A percentile compares a stretch with the other conserved stretches of the same genome.
These are phyloP conservation scores for Takifugu rubripes DNA, from an alignment of 2,797 vertebrate genomes.

Conservation along the genomic window DNA sequence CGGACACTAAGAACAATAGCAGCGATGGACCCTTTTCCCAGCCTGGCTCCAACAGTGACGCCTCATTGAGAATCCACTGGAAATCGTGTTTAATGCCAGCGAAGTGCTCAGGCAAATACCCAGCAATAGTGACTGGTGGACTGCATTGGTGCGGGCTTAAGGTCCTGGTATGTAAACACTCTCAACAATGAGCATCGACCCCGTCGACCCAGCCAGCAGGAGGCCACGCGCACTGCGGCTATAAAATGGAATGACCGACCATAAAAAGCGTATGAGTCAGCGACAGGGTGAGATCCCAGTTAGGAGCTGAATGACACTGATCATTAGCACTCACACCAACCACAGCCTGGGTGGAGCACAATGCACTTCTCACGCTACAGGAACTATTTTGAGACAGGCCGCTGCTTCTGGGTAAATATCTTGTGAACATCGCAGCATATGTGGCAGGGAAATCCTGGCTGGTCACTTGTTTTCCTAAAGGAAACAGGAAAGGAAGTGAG, in stretches of 20 bases:
- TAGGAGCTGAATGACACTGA: slow-evolving; percentile 67
- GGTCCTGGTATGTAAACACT: slow-evolving; percentile 28
- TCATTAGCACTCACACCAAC: slow-evolving; percentile 59
- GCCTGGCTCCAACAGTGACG: too few relatives aligned
- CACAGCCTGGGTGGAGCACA: slow-evolving; percentile 35
- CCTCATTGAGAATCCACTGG: too few relatives aligned
- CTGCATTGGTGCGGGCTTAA: slow-evolving; percentile 17
- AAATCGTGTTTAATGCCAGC: too few relatives aligned
- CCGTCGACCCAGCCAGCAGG: slow-evolving; percentile 27
- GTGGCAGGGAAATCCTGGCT: too few relatives aligned
- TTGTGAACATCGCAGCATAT: too few relatives aligned
- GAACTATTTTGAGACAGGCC: slow-evolving; percentile 1
- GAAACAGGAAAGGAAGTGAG: background rate
- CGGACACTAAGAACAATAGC: too few relatives aligned
- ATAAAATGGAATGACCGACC: slow-evolving; percentile 59
- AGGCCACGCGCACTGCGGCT: slow-evolving; percentile 13
- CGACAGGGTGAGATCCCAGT: slow-evolving; percentile 60
- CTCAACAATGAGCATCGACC: slow-evolving; percentile 37
- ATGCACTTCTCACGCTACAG: slow-evolving; percentile 40
- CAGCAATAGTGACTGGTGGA: background rate
- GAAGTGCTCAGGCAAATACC: background rate
- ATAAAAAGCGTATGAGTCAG: slow-evolving; percentile 71
- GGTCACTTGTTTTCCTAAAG: background rate
- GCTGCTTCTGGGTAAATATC: too few relatives aligned
- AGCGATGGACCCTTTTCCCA: too few relatives aligned